A percentile compares a stretch with the other conserved stretches of the same genome.
Evolutionary conservation across 2,888 invertebrate genomes (phyloP).

Genomic region (Athalia cordata): DNA sequence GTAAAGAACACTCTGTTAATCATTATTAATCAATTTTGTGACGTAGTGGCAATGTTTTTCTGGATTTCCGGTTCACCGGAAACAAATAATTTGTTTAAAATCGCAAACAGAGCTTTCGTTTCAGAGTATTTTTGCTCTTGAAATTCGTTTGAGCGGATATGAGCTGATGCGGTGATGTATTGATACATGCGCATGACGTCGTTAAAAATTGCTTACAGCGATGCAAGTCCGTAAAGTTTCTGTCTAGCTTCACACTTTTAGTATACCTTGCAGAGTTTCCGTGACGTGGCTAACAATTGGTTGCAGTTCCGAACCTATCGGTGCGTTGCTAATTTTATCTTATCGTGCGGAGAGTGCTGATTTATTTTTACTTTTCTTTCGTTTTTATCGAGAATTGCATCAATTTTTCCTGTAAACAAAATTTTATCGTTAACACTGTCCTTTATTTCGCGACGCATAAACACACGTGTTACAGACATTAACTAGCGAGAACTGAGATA

Average conservation of each 20-base stretch:
- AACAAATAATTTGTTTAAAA: too few relatives aligned
- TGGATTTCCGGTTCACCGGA: not conserved
- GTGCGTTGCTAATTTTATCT: slow-evolving; percentile 7
- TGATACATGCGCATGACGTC: slow-evolving; percentile 37
- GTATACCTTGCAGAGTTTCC: not conserved
- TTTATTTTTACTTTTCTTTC: slow-evolving; percentile 7
- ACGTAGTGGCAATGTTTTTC: slow-evolving; percentile 1
- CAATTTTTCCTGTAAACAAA: not conserved
- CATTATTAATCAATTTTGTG: slow-evolving; percentile 14
- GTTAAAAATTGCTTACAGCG: slow-evolving; percentile 12
- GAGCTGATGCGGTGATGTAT: slow-evolving; percentile 18
- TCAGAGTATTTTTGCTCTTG: not conserved
- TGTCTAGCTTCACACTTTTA: not conserved
- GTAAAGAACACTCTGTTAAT: not conserved
- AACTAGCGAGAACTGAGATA: not conserved
- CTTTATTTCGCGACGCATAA: not conserved
- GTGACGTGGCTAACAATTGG: slow-evolving; percentile 21
- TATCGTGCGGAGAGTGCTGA: slow-evolving; percentile 2
- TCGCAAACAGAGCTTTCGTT: too few relatives aligned
- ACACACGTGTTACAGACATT: not conserved
- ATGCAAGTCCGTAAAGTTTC: slow-evolving; percentile 21
- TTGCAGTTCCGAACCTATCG: not conserved
- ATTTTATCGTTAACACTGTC: not conserved
- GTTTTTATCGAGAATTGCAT: not conserved
- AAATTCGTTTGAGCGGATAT: not conserved